Evolutionary conservation across 2,797 vertebrate species (phyloP).

Genomic region (Mycteria americana): DNA sequence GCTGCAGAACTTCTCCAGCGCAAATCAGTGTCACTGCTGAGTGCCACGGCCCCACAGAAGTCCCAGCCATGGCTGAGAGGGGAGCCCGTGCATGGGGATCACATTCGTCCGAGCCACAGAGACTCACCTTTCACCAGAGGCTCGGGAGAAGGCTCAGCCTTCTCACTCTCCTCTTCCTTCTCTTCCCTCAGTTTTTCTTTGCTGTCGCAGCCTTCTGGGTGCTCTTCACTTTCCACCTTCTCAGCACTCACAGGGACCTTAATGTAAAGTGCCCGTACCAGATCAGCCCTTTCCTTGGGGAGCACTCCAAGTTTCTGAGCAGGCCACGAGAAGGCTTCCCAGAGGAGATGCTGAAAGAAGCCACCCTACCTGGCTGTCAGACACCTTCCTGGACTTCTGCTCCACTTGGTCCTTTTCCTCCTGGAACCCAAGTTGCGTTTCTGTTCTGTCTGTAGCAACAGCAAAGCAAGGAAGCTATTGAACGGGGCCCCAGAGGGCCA

Average conservation of each 20-base stretch:
- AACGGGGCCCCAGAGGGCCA: not conserved
- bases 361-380: constrained; percentile 82
- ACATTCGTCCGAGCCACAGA: rapidly evolving
- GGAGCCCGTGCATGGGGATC: rapidly evolving
- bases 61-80: not conserved
- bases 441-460: constrained; percentile 81
- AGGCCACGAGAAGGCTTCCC: not conserved
- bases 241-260: constrained; percentile 30
- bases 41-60: not conserved
- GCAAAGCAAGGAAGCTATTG: not conserved
- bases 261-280: not conserved
- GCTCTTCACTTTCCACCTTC: constrained; percentile 61
- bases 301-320: rapidly evolving
- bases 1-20: not conserved
- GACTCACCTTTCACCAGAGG: constrained; percentile 75
- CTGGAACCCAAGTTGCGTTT: constrained; percentile 71
- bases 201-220: not conserved
- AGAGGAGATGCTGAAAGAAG: not conserved
- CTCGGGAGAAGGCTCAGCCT: constrained; percentile 73
- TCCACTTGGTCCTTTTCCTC: constrained; percentile 88
- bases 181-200: constrained; percentile 64
- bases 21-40: too few species aligned
- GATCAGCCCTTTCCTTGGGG: not conserved
- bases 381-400: constrained; percentile 78
- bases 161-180: constrained; percentile 77